phyloP scores from a whole-genome alignment of 2,797 vertebrate species.

The Parotocinclus haroldoi region DNA sequence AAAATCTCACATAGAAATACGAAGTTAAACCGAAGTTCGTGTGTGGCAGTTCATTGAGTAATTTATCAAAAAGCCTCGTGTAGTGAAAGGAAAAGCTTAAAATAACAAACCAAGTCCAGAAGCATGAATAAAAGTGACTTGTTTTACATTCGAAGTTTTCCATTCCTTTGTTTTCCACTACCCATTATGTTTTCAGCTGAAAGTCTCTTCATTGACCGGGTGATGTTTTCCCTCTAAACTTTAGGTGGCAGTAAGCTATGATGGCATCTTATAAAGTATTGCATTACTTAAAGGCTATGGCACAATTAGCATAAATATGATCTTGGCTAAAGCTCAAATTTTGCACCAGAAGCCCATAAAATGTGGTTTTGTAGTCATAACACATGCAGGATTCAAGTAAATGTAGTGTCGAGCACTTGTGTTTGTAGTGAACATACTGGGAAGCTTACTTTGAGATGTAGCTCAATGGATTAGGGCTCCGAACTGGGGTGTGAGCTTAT shows the following conservation, averaged over 20 bases:
- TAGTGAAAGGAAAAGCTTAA: conserved; percentile 5
- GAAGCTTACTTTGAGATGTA: conserved; percentile 1
- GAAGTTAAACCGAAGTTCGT: neutral
- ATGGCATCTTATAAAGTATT: neutral
- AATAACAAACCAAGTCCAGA: conserved; percentile 4
- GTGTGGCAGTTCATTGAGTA: conserved; percentile 12
- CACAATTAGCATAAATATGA: conserved; percentile 41
- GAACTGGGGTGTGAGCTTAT: neutral
- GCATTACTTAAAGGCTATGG: conserved; percentile 27
- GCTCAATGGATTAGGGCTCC: conserved; percentile 2
- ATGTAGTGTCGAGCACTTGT: neutral
- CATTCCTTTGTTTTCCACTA: conserved; percentile 7
- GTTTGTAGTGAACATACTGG: conserved; percentile 7
- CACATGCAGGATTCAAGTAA: neutral
- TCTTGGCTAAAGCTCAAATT: conserved; percentile 9
- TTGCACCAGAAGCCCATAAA: conserved; percentile 5
- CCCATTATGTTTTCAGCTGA: neutral
- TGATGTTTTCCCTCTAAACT: neutral
- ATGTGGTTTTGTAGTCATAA: neutral
- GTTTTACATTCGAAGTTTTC: conserved; percentile 5
- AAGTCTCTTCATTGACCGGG: neutral
- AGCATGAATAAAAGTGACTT: conserved; percentile 15
- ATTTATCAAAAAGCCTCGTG: conserved; percentile 14
- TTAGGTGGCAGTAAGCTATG: conserved; percentile 15
- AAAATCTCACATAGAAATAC: conserved; percentile 16